Evolutionary conservation across 2,113 vertebrate species (phyloP), one percentile per base, ranked within the genome.

Genomic region (Saccopteryx bilineata): DNA sequence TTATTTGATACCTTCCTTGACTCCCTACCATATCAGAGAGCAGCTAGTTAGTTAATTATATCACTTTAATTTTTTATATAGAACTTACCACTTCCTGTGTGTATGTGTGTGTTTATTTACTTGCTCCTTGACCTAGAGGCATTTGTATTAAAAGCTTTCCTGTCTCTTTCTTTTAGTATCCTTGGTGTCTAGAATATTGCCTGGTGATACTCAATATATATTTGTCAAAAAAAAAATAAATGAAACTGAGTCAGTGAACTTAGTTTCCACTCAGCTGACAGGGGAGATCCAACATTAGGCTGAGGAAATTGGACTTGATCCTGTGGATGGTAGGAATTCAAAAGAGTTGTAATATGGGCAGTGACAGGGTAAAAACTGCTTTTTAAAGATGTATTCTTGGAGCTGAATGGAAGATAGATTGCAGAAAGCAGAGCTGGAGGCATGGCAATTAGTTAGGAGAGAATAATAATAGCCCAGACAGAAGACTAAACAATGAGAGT

Each of bases 301-400:
- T 61, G 52, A 90, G 71, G 84, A 97, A 95, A 92, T 76, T 93
- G 60, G 71, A 92, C 80, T 93, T 90, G 54, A 87, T 92, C 60
- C 65, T 87, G 13, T 54, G 71, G 23, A 33, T 33, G 31, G 8
- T 76, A 19, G n/a, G 10, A 63, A 69, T 87, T 95, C 68, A 91
- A 95, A 91, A 87, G 84, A 79, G 31, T 80, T 72, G n/a, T 68
- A 52, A 94, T 84, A 17, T 19, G 28, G 26, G 31, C 18, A 85
- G 28, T 66, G 50, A 58, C 31, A 83, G 19, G 72, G 18, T 79
- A 91, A 80, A 18, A 80, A 17, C 18, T 89, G 26, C 66, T 78
- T 61, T 88, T 94, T 33, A 91, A 83, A 79, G 90, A 56, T 75
- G 60, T 82, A 23, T 46, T 33, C 60, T 66, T 23, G 12, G 31